These are phyloP conservation scores for Crioceris asparagi DNA, from an alignment of 2,888 invertebrate genomes.

Conservation along the genomic window DNA sequence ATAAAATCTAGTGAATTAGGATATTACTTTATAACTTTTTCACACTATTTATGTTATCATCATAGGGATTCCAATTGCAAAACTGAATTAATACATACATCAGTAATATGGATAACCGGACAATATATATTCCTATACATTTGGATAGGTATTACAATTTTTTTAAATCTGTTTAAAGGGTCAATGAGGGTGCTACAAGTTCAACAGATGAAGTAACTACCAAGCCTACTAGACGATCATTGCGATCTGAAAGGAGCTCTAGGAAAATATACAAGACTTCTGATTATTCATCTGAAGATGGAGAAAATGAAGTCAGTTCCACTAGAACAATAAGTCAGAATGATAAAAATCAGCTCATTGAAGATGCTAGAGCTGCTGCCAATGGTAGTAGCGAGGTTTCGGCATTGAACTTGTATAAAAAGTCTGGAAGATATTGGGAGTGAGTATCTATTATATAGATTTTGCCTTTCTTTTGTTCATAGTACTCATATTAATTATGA, in stretches of 20 bases:
- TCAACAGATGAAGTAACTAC: conserved; percentile 30
- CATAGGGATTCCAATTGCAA: no score
- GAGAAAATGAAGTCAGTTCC: conserved; percentile 38
- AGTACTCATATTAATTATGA: no score
- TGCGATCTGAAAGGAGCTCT: conserved; percentile 24
- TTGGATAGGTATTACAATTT: conserved; percentile 4
- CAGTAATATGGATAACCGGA: no score
- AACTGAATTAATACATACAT: no score
- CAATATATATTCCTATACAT: no score
- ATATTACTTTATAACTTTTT: no score
- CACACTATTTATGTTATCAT: no score
- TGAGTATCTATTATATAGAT: no score
- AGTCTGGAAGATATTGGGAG: conserved; percentile 79
- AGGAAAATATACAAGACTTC: conserved; percentile 41
- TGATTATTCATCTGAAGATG: conserved; percentile 55
- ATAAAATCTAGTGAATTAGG: no score
- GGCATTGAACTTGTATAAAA: conserved; percentile 63
- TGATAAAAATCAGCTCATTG: conserved; percentile 33
- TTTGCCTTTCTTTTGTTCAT: no score
- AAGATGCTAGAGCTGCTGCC: conserved; percentile 44
- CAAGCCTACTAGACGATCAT: conserved; percentile 16
- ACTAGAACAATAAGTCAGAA: conserved; percentile 41
- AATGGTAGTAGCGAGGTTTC: conserved; percentile 47
- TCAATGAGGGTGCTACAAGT: conserved; percentile 27
- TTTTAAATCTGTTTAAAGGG: conserved; percentile 11